Evolutionary conservation across 2,888 invertebrate genomes (phyloP), one percentile per base, ranked within the genome.

Genomic region (Amphipyra berbera): DNA sequence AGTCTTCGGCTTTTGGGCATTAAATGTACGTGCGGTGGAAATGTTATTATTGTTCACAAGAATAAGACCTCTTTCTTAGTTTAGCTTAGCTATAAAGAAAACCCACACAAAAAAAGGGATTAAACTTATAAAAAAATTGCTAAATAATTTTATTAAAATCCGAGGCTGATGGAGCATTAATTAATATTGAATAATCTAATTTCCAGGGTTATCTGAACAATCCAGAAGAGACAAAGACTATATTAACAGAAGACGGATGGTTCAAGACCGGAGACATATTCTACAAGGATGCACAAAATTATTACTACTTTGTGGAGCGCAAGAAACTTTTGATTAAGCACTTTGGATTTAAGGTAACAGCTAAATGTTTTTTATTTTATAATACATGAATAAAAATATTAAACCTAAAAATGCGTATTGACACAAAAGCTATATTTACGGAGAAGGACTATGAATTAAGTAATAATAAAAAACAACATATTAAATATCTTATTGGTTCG

Each of bases 201-300:
- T 81, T 76, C 27, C 68, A 89, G 88, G 88, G 86, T 27, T 90
- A 89, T 72, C 66, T 85, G 14, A 84, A 86, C 46, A 88, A 89
- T 62, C 77, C 78, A 12, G 82, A 86, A 55, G 88, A 88, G 64
- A 88, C 87, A 8, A 76, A 66, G 42, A 71, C 70, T 37, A 81
- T 88, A 49, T 54, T 88, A 44, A 85, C 86, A 6, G 78, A 82
- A 7, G 86, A 89, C 44, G 88, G 85, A 3, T 90, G 88, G 86
- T 66, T 90, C 48, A 86, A 79, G 52, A 89, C 88, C 3, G 89
- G 88, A 27, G 88, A 88, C 68, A 74, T 89, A 15, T 88, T 90
- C 59, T 84, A 82, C 70, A 84, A 60, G 61, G 85, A 87, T 61
- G 81, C 85, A 6, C 63, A 83, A 13, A 68, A 82, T 41, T 82